Evolutionary conservation across 1,140 invertebrate genomes (phyloP), one percentile per base, ranked within the genome.

Genomic region (Maniola jurtina): DNA sequence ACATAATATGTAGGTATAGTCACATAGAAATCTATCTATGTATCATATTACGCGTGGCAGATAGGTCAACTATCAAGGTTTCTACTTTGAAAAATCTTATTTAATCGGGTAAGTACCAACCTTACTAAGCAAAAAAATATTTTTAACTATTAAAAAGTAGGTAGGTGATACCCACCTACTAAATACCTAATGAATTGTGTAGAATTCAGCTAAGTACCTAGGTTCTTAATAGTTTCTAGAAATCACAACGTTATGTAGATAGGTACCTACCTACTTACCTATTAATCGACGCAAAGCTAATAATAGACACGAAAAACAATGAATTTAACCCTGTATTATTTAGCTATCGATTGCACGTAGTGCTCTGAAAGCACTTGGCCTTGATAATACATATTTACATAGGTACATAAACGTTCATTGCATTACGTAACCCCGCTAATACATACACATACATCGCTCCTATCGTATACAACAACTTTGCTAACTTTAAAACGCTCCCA

Each of bases 351-450:
- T 70, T 67, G 61, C 42, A 70, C 62, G 66, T 70, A 63, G 66
- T 70, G 66, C 68, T 79, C 85, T 89, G 87, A 89, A 89, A 89
- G 83, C 85, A 77, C 78, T 72, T 81, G 80, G 75, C 85, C 87
- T 89, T 89, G 86, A 79, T 76, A 75, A 77, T 75, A 77, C 74
- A 75, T 86, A 77, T 83, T 75, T 78, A 78, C 68, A 69, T 78
- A 76, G 67, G 71, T 70, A 83, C 68, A 71, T 81, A 83, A 66
- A 68, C 72, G 77, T 76, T 77, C 82, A 79, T 79, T 71, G 75
- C 72, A 71, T 88, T 88, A 85, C 84, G 81, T 85, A 85, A 88
- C 74, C 60, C 70, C 74, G 76, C 80, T 55, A 38, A 63, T 62
- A 45, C 52, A 63, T 62, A 45, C 52, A 54, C 50, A 47, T 55